A percentile compares a stretch with the other conserved stretches of the same genome.
These are phyloP conservation scores for Acrocera orbiculus DNA, from an alignment of 2,888 invertebrate species.

Conservation along the genomic window DNA sequence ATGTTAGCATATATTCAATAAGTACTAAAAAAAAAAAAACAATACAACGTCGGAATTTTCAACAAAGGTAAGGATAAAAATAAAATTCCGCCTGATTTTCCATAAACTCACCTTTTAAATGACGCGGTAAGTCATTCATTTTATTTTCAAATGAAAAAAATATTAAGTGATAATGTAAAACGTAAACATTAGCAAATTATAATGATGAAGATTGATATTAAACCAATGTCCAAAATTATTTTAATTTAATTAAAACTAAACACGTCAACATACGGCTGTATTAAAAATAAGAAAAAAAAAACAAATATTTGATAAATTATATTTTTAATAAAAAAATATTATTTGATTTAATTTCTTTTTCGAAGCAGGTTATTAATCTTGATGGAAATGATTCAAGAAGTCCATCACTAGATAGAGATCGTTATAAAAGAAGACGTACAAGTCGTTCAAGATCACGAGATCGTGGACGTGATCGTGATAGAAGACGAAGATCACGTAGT, in stretches of 20 bases:
- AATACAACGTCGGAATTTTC: slow-evolving; percentile 10
- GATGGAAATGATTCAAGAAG: slow-evolving; percentile 38
- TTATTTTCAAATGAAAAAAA: slow-evolving; percentile 16
- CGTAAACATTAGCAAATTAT: background rate
- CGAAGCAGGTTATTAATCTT: slow-evolving; percentile 30
- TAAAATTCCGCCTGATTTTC: slow-evolving; percentile 21
- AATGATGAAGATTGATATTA: slow-evolving; percentile 7
- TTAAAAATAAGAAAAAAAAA: slow-evolving; percentile 6
- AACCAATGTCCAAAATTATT: background rate
- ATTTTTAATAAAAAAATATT: background rate
- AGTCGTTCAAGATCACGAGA: slow-evolving; percentile 32
- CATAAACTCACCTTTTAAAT: background rate
- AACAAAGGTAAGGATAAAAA: slow-evolving; percentile 26
- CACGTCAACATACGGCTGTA: slow-evolving; percentile 27
- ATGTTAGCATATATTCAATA: no score
- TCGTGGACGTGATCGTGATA: slow-evolving; percentile 21
- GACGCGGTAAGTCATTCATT: slow-evolving; percentile 14
- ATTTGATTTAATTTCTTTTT: background rate
- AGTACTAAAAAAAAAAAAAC: background rate
- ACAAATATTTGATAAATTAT: background rate
- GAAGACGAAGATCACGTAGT: slow-evolving; percentile 29
- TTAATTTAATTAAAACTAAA: slow-evolving; percentile 16
- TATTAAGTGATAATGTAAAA: slow-evolving; percentile 12
- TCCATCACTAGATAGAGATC: slow-evolving; percentile 35
- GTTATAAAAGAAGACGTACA: slow-evolving; percentile 31